Base-by-base conservation (phyloP, 1,140 invertebrate species). In the Dreissena polymorpha region DNA sequence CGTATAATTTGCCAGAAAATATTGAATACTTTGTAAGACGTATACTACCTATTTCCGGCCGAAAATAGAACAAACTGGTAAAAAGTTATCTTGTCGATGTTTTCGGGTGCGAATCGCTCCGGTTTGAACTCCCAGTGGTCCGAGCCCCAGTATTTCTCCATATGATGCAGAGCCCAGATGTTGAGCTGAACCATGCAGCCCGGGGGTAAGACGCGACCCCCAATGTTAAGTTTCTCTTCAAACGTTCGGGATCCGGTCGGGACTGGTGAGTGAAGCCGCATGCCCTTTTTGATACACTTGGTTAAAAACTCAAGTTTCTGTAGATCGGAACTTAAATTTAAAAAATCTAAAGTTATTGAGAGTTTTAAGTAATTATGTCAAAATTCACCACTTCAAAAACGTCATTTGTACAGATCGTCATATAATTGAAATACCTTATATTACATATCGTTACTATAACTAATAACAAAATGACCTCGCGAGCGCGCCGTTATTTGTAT, bases 171-270 rank as follows among this genome's bases (percentile, higher is more conserved):
- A 21, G 67, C 63, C 63, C 76, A 86, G 49, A 87, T 65, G 25
- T 71, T 60, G 18, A 83, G 18, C 60, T 63, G 60, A 21, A 63
- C 23, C 13, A 70, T 0, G 83, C 86, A 27, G 60, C 85, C 25
- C 39, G 79, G 53, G 23, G 88, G 87, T 21, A 88, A 79, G 6
- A 29, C 27, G 51, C 74, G 67, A 16, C 83, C 86, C 18, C 86
- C 86, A n/a, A 89, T 75, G 0, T 85, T 78, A 7, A 86, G 16
- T 0, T 83, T 51, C 27, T 86, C 53, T 29, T 67, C 57, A 7
- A 68, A 68, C 79, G 95, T 92, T 85, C 97, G 93, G 2, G 95
- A 95, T 86, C 97, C 96, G n/a, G 95, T 91, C 0, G 96, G 96
- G 21, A 93, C 90, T 0, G 93, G 90, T 3, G 91, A 83, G 79